Evolutionary conservation across 2,888 invertebrate genomes (phyloP).

Genomic region (Ctenicera cuprea): DNA sequence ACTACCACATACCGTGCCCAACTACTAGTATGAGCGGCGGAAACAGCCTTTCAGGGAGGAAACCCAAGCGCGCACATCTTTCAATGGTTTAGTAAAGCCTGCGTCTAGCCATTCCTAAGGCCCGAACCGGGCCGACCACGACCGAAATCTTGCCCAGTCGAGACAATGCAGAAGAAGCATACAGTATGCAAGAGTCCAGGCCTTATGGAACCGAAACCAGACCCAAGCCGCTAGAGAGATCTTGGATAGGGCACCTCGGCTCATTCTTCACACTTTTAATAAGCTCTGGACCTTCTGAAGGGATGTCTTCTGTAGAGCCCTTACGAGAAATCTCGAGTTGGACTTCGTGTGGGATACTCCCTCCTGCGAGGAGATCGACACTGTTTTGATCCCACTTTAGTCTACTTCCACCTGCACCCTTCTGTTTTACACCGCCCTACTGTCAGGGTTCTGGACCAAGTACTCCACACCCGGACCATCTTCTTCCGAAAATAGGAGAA

Average conservation of each 20-base stretch:
- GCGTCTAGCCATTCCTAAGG: too few species aligned
- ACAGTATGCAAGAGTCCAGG: neutral
- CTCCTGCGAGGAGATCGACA: neutral
- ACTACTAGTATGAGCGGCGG: too few species aligned
- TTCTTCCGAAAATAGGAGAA: slow-evolving; percentile 57
- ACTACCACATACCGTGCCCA: too few species aligned
- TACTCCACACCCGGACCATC: slow-evolving; percentile 54
- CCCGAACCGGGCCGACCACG: too few species aligned
- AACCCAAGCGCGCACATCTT: too few species aligned
- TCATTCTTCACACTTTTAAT: neutral
- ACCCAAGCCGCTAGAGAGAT: neutral
- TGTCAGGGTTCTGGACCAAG: slow-evolving; percentile 28
- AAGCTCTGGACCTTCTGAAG: neutral
- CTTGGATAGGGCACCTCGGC: neutral
- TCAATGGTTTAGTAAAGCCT: too few species aligned
- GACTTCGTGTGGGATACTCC: neutral
- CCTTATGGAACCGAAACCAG: neutral
- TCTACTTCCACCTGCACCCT: slow-evolving; percentile 28
- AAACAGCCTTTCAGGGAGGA: too few species aligned
- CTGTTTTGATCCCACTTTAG: neutral
- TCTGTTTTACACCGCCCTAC: slow-evolving; percentile 43
- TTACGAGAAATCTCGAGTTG: neutral
- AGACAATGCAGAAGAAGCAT: slow-evolving; percentile 19
- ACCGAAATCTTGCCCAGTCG: neutral
- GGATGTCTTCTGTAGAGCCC: neutral